A percentile compares a stretch with the other conserved stretches of the same genome.
Conservation (phyloP, 2,113 vertebrate genomes). For the Anseranas semipalmata region DNA sequence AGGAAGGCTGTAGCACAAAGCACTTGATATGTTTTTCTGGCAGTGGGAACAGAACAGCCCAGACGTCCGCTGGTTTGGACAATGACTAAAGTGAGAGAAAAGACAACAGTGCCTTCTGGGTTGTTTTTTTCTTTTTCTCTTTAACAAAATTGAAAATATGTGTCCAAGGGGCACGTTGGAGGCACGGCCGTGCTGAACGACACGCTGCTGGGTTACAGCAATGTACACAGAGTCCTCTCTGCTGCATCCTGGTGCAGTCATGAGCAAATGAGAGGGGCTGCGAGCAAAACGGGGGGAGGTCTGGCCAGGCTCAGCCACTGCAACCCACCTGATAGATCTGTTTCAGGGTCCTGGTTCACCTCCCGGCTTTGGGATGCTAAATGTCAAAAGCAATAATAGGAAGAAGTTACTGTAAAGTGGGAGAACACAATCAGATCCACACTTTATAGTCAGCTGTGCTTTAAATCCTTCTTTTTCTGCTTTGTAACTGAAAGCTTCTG, state of each 20-base stretch:
- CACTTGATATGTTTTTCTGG: not conserved
- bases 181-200: not conserved
- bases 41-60: not conserved
- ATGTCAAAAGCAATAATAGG: not conserved
- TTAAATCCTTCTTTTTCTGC: not conserved
- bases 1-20: not conserved
- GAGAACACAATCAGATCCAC: not conserved
- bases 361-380: not conserved
- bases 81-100: not conserved
- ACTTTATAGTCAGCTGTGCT: not conserved
- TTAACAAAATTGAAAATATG: not conserved
- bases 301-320: not conserved
- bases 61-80: not conserved
- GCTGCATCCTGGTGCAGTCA: not conserved
- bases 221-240: not conserved
- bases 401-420: not conserved
- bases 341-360: not conserved
- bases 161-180: not conserved
- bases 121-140: not conserved
- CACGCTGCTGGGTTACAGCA: not conserved
- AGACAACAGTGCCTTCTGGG: not conserved
- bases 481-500: not conserved
- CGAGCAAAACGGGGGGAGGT: not conserved
- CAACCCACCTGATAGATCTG: not conserved
- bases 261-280: accelerated